Conservation (phyloP, 2,113 vertebrate genomes). For the Oryctolagus cuniculus region mOryCun1.1 NC_091436.1:134907501-134908000, state of each 20-base stretch:
- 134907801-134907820: background rate
- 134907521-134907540: background rate
- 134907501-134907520: background rate
- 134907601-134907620: background rate
- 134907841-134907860: too few relatives aligned
- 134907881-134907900: background rate
- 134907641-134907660: background rate
- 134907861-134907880: accelerated
- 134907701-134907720: background rate
- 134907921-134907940: background rate
- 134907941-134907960: background rate
- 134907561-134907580: background rate
- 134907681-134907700: background rate
- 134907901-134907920: background rate
- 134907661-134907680: too few relatives aligned
- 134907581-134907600: background rate
- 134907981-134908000: background rate
- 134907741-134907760: constrained; percentile 18
- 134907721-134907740: background rate
- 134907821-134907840: background rate
- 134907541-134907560: background rate
- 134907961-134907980: accelerated
- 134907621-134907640: background rate
- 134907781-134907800: background rate
- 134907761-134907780: background rate